These are phyloP conservation scores for Alligator mississippiensis DNA, from an alignment of 2,113 vertebrate species.

Conservation along the genomic window DNA sequence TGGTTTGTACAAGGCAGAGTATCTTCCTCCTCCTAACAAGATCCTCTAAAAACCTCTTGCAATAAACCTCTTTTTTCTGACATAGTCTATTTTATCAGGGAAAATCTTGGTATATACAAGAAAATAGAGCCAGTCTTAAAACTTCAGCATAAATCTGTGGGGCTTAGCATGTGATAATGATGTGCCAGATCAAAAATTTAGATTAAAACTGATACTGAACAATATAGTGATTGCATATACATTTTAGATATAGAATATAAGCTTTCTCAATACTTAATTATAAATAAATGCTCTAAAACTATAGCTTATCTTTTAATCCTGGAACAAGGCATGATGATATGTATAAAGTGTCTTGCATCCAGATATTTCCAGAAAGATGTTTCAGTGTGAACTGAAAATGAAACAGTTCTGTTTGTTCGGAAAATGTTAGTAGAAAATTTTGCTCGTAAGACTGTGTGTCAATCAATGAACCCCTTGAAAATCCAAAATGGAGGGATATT, in stretches of 20 bases:
- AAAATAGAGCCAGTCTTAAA: background rate
- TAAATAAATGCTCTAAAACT: background rate
- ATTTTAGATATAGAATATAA: background rate
- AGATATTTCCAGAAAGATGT: background rate
- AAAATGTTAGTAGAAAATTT: background rate
- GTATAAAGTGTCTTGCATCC: fast-evolving
- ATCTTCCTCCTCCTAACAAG: background rate
- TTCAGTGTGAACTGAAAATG: background rate
- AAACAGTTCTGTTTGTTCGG: background rate
- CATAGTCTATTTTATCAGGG: background rate
- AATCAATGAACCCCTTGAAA: background rate
- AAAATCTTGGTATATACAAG: background rate
- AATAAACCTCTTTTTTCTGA: background rate
- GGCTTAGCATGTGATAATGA: background rate
- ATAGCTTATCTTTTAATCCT: background rate
- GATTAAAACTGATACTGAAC: background rate
- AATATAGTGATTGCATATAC: background rate
- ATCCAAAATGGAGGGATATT: too few relatives aligned
- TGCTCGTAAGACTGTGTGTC: background rate
- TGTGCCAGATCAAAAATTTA: background rate
- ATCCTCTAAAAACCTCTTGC: background rate
- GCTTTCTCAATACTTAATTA: fast-evolving
- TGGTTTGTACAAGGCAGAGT: background rate
- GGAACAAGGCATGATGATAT: background rate
- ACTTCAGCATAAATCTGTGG: background rate